phyloP scores from a whole-genome alignment of 2,797 vertebrate species.

The Nannoperca obscura region DNA sequence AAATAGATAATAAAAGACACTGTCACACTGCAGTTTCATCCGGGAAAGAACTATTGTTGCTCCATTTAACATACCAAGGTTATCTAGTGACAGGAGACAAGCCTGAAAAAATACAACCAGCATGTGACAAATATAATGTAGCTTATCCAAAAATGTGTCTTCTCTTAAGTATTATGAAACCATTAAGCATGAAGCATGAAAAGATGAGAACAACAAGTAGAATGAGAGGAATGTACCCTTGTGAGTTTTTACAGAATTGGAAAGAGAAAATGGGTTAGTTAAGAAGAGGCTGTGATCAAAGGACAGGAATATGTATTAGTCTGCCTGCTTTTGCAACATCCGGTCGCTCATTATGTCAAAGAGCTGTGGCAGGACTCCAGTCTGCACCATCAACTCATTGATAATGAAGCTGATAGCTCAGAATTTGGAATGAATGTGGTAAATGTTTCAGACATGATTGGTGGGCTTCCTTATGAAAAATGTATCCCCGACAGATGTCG shows the following conservation, averaged over 20 bases:
- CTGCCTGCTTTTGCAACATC: constrained; percentile 24
- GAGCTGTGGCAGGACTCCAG: constrained; percentile 33
- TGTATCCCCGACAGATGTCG: constrained; percentile 82
- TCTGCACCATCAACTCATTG: constrained; percentile 56
- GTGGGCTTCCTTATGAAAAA: constrained; percentile 77
- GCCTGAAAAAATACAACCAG: constrained; percentile 38
- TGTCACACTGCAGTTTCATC: constrained; percentile 64
- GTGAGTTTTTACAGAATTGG: constrained; percentile 54
- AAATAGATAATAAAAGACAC: constrained; percentile 67
- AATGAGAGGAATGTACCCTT: constrained; percentile 59
- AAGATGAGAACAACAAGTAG: constrained; percentile 60
- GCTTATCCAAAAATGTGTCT: constrained; percentile 62
- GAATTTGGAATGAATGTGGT: constrained; percentile 72
- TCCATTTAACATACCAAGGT: constrained; percentile 76
- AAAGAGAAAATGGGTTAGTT: constrained; percentile 38
- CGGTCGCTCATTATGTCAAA: constrained; percentile 44
- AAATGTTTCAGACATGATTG: constrained; percentile 76
- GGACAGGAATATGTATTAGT: constrained; percentile 26
- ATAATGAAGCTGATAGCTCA: constrained; percentile 55
- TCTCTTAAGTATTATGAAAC: constrained; percentile 72
- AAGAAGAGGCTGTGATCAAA: constrained; percentile 56
- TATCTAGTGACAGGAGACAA: constrained; percentile 66
- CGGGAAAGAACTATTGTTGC: constrained; percentile 56
- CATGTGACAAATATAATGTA: constrained; percentile 61
- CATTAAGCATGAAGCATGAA: constrained; percentile 71